Conservation (phyloP, 1,140 invertebrate genomes). For the Polypedilum pembai region DNA sequence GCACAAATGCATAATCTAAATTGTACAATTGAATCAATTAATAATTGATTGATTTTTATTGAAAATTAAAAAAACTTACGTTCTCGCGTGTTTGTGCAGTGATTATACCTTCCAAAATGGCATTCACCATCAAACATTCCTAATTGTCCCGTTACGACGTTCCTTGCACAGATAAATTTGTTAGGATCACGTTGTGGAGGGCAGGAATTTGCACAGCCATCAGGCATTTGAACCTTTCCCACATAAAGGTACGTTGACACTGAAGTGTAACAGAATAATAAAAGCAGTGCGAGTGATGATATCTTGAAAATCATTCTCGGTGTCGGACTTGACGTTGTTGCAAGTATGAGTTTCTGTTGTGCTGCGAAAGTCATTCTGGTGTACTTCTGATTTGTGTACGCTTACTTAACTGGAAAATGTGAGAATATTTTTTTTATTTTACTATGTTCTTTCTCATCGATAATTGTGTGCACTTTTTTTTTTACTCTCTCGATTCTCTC, state of each 20-base stretch:
- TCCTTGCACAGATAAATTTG: not conserved
- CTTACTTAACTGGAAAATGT: not conserved
- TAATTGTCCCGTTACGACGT: not conserved
- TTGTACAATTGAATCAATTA: not conserved
- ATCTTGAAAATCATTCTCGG: not conserved
- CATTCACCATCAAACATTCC: not conserved
- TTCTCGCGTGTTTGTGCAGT: not conserved
- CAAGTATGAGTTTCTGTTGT: not conserved
- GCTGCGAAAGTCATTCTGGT: not conserved
- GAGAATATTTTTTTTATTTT: not conserved
- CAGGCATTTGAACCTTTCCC: not conserved
- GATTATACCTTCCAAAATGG: not conserved
- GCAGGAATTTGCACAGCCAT: not conserved
- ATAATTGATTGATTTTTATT: not conserved
- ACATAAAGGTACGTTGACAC: not conserved
- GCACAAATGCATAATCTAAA: not conserved
- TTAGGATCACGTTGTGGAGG: not conserved
- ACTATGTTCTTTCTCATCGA: not conserved
- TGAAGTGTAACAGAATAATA: not conserved
- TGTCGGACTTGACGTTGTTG: not conserved
- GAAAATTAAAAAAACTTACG: constrained; percentile 1
- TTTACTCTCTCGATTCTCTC: not conserved
- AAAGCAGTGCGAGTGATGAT: not conserved
- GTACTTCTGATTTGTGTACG: not conserved
- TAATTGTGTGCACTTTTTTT: not conserved